A percentile compares a stretch with the other conserved stretches of the same genome.
Conservation (phyloP, 2,797 vertebrate genomes). For the Tadarida brasiliensis region DNA sequence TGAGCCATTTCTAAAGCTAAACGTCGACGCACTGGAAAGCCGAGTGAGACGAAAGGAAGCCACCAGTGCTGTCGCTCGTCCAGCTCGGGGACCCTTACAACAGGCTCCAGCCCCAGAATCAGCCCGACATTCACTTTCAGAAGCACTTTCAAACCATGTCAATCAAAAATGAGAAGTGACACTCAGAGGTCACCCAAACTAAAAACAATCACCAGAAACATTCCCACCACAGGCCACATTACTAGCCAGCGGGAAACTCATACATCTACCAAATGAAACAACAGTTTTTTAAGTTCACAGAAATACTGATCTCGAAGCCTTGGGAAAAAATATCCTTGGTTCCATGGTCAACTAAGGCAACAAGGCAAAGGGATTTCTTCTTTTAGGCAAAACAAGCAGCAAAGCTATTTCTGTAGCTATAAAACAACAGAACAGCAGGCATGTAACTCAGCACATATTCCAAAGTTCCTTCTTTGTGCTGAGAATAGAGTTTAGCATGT, state of each 20-base stretch:
- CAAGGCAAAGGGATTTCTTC: not conserved
- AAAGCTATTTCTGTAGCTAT: not conserved
- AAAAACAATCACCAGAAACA: slow-evolving; percentile 42
- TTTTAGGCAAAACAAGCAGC: not conserved
- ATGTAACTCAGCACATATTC: not conserved
- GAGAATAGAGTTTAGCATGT: not conserved
- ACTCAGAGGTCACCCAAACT: not conserved
- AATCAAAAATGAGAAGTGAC: slow-evolving; percentile 12
- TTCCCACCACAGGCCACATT: not conserved
- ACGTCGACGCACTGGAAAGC: not conserved
- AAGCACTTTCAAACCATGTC: not conserved
- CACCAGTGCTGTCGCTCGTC: fast-evolving
- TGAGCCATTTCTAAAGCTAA: not conserved
- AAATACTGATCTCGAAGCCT: not conserved
- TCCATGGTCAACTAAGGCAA: not conserved
- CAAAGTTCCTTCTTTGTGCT: not conserved
- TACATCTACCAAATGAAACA: not conserved
- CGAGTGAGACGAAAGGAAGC: not conserved
- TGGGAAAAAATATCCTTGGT: not conserved
- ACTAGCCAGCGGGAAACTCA: not conserved
- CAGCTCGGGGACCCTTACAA: not conserved
- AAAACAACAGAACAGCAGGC: not conserved
- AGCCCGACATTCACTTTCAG: not conserved
- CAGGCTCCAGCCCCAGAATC: not conserved
- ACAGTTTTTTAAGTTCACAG: not conserved